These are phyloP conservation scores for Euwallacea similis DNA, from an alignment of 1,140 invertebrate genomes.

Conservation along the genomic window DNA sequence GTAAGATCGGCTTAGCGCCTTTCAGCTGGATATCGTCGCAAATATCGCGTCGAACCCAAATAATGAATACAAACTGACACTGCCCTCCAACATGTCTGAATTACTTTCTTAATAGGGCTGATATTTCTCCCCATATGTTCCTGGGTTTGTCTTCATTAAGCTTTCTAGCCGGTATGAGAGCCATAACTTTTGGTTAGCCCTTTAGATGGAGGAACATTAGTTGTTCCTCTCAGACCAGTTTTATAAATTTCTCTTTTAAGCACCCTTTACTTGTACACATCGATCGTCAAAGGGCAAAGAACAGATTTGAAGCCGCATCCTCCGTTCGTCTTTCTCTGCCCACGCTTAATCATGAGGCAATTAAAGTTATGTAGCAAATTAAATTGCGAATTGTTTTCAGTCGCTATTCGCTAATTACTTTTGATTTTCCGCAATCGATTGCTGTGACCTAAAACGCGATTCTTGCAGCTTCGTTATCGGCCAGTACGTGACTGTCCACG, in stretches of 20 bases:
- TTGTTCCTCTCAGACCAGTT: no score
- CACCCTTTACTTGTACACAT: no score
- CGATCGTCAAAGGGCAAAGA: no score
- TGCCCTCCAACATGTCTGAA: not conserved
- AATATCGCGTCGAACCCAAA: no score
- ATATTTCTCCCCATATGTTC: slow-evolving; percentile 5
- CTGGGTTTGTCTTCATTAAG: slow-evolving; percentile 10
- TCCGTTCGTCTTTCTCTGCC: no score
- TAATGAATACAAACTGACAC: no score
- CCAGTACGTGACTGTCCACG: slow-evolving; percentile 77
- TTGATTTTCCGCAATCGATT: not conserved
- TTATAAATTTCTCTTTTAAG: no score
- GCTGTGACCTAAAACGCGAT: not conserved
- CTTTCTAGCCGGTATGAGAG: not conserved
- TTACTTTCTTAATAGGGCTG: slow-evolving; percentile 2
- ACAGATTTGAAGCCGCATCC: no score
- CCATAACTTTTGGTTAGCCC: slow-evolving; percentile 8
- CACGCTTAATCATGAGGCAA: not conserved
- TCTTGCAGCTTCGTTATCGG: slow-evolving; percentile 73
- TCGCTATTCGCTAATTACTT: slow-evolving; percentile 2
- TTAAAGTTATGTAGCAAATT: slow-evolving; percentile 22
- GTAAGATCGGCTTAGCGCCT: no score
- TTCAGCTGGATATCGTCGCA: no score
- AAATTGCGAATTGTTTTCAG: slow-evolving; percentile 19
- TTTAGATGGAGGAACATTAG: no score